These are phyloP conservation scores for Dasypolia templi DNA, from an alignment of 2,888 invertebrate genomes.

Conservation along the genomic window DNA sequence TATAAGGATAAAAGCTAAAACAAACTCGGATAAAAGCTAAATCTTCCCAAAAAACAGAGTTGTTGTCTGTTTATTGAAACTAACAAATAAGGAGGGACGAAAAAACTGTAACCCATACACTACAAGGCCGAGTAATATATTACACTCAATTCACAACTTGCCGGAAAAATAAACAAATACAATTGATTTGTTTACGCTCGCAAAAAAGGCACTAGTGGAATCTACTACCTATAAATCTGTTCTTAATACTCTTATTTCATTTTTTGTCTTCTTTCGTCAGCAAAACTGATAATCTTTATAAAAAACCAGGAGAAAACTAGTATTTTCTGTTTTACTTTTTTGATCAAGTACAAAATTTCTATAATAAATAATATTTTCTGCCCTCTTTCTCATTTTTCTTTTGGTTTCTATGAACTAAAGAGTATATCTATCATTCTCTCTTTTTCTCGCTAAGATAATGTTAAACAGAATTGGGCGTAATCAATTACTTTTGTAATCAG, in stretches of 20 bases:
- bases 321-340: neutral
- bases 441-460: neutral
- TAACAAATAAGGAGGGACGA: slow-evolving; percentile 13
- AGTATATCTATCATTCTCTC: neutral
- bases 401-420: neutral
- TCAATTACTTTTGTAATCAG: too few species aligned
- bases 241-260: slow-evolving; percentile 18
- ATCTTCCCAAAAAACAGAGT: slow-evolving; percentile 30
- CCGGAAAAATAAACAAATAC: slow-evolving; percentile 46
- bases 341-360: neutral
- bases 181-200: slow-evolving; percentile 38
- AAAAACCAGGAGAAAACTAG: neutral
- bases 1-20: neutral
- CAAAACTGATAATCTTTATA: neutral
- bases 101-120: slow-evolving; percentile 25
- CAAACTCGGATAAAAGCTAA: slow-evolving; percentile 38
- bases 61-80: slow-evolving; percentile 31
- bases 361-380: neutral
- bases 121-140: slow-evolving; percentile 27
- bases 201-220: slow-evolving; percentile 1
- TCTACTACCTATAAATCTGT: slow-evolving; percentile 28
- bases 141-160: slow-evolving; percentile 38
- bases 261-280: neutral
- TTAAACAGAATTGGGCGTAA: too few species aligned
- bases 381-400: neutral